A percentile compares a stretch with the other conserved stretches of the same genome.
Conservation (phyloP, 2,888 invertebrate species). For the Lapara coniferarum region DNA sequence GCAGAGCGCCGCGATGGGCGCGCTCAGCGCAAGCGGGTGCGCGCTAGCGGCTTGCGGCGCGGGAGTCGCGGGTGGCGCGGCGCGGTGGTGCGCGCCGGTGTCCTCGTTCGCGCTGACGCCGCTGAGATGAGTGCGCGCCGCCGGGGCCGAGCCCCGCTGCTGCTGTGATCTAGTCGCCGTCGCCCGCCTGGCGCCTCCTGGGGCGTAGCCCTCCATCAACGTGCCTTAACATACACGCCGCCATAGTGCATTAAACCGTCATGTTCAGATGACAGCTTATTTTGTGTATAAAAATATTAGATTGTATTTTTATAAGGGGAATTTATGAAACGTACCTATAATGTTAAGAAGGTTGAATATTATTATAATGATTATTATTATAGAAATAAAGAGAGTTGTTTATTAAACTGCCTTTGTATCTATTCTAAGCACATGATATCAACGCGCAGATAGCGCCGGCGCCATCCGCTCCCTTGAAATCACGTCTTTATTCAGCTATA, state of each 20-base stretch:
- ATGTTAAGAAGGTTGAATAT: constrained; percentile 50
- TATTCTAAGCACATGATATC: constrained; percentile 32
- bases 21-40: constrained; percentile 58
- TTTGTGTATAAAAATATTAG: constrained; percentile 77
- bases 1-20: constrained; percentile 72
- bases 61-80: constrained; percentile 63
- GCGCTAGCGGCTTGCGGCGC: constrained; percentile 55
- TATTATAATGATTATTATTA: constrained; percentile 70
- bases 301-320: constrained; percentile 82
- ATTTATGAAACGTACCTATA: constrained; percentile 78
- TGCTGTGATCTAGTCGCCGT: constrained; percentile 82
- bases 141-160: constrained; percentile 68
- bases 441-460: constrained; percentile 74
- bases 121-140: constrained; percentile 74
- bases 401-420: constrained; percentile 60
- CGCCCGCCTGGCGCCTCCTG: constrained; percentile 79
- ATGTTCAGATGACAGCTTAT: constrained; percentile 74
- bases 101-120: constrained; percentile 78
- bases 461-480: constrained; percentile 31
- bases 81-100: constrained; percentile 88
- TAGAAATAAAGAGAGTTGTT: constrained; percentile 79
- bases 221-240: constrained; percentile 81
- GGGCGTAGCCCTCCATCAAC: constrained; percentile 79
- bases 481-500: not conserved
- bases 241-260: constrained; percentile 81